Conservation (phyloP, 2,113 vertebrate species). For the Miniopterus natalensis region DNA sequence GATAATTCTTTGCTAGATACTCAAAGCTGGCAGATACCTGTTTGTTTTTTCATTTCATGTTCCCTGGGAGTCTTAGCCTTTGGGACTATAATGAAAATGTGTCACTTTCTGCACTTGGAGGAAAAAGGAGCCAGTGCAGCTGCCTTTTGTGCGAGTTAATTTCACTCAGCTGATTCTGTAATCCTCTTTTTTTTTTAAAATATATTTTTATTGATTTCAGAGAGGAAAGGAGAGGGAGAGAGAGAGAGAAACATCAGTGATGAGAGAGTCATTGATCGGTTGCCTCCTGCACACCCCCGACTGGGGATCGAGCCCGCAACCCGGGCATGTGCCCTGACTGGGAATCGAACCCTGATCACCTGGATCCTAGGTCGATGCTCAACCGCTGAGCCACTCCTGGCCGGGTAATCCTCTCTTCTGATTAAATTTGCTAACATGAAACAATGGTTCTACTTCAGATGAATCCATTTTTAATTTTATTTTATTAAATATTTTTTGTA, state of each 20-base stretch:
- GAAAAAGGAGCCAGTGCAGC: background rate
- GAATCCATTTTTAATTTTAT: background rate
- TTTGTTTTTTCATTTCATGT: background rate
- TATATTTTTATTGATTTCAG: no score
- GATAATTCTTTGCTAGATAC: constrained; percentile 20
- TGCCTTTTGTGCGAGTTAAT: constrained; percentile 39
- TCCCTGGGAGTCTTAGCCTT: constrained; percentile 21
- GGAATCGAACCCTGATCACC: no score
- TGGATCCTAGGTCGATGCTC: no score
- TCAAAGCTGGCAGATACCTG: constrained; percentile 29
- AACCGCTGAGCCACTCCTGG: no score
- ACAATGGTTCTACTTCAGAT: background rate
- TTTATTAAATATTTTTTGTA: background rate
- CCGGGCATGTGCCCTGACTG: no score
- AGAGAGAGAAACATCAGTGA: no score
- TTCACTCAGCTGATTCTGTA: constrained; percentile 22
- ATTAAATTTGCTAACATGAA: constrained; percentile 21
- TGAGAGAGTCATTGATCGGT: no score
- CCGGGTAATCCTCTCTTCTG: constrained; percentile 6
- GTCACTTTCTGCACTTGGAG: constrained; percentile 37
- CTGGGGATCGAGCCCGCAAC: no score
- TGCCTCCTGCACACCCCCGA: no score
- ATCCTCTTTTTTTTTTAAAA: background rate
- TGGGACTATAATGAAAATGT: constrained; percentile 46
- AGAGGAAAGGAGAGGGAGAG: no score